A percentile compares a stretch with the other conserved stretches of the same genome.
phyloP scores from a whole-genome alignment of 2,888 invertebrate genomes.

The Trichogramma dendrolimi region DNA sequence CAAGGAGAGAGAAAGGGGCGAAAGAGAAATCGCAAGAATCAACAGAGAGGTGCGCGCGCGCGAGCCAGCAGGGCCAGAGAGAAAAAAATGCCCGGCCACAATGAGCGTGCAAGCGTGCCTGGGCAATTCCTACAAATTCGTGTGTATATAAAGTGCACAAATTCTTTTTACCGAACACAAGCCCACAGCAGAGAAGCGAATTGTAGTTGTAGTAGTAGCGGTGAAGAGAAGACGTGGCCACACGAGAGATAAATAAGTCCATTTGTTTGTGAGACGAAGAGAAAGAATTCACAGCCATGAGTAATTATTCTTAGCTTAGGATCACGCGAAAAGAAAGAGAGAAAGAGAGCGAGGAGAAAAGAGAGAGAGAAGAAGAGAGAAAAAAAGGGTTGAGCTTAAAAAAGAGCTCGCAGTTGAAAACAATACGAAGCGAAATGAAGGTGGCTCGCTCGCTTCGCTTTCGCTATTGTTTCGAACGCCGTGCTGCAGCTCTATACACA shows the following conservation, averaged over 20 bases:
- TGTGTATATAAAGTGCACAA: no score
- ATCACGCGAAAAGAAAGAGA: not conserved
- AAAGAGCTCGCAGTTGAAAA: not conserved
- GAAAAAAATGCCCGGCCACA: no score
- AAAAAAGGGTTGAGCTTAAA: not conserved
- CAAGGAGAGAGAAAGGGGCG: no score
- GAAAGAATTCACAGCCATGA: conserved; percentile 12
- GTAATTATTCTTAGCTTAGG: conserved; percentile 15
- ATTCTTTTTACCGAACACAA: not conserved
- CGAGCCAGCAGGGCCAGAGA: no score
- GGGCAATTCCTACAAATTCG: no score
- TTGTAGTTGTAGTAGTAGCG: not conserved
- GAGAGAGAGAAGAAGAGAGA: not conserved
- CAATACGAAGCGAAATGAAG: conserved; percentile 11
- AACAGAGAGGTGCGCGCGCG: no score
- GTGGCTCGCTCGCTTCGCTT: conserved; percentile 16
- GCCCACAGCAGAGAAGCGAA: not conserved
- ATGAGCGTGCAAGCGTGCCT: no score
- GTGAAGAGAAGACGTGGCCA: not conserved
- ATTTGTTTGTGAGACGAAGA: conserved; percentile 10
- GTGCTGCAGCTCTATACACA: no score
- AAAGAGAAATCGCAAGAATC: no score
- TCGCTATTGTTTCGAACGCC: not conserved
- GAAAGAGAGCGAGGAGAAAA: not conserved
- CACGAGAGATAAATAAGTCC: conserved; percentile 15